Conservation (phyloP, 2,888 invertebrate species). For the Orthonychiurus folsomi region DNA sequence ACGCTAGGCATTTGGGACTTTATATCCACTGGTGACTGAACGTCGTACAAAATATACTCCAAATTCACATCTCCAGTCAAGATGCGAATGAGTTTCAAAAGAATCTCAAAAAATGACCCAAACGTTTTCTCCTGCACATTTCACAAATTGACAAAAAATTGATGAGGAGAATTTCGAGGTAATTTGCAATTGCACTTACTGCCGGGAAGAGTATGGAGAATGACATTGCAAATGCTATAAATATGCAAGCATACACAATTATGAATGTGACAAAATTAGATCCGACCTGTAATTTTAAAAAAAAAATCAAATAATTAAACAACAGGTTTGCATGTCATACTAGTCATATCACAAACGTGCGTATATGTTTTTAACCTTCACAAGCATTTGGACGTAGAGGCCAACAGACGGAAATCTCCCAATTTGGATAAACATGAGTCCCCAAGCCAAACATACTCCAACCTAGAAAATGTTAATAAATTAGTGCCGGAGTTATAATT, state of each 20-base stretch:
- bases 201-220: background rate
- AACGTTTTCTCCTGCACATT: background rate
- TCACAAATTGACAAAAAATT: background rate
- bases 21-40: background rate
- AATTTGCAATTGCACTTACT: background rate
- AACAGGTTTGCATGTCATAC: too few relatives aligned
- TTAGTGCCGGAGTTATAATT: too few relatives aligned
- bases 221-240: background rate
- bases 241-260: background rate
- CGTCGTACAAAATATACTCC: background rate
- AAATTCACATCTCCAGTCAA: background rate
- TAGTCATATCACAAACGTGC: too few relatives aligned
- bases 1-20: background rate
- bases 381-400: background rate
- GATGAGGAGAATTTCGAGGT: too few relatives aligned
- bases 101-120: background rate
- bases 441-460: background rate
- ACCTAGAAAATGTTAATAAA: background rate
- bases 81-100: background rate
- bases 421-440: background rate
- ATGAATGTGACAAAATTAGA: background rate
- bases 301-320: background rate
- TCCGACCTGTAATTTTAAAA: background rate
- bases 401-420: background rate
- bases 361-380: too few relatives aligned